Percentiles rank a stretch among this genome's conserved stretches.
Evolutionary conservation across 2,113 vertebrate species (phyloP).

Genomic region (Plestiodon gilberti): DNA sequence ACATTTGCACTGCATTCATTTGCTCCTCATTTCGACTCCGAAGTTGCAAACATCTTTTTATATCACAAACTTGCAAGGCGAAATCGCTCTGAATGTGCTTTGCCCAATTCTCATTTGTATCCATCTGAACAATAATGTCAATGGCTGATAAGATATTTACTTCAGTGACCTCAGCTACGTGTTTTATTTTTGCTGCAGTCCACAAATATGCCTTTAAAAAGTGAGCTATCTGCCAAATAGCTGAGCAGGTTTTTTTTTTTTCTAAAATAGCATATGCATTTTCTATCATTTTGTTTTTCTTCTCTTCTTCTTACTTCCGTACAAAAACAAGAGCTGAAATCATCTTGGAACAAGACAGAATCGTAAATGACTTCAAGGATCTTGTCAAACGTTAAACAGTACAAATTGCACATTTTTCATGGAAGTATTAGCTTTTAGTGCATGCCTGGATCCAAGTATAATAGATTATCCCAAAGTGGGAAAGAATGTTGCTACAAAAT

Average conservation of each 20-base stretch:
- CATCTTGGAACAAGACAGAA: constrained; percentile 74
- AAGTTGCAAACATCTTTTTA: constrained; percentile 44
- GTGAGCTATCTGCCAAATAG: constrained; percentile 68
- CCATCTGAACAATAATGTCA: constrained; percentile 26
- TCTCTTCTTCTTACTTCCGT: constrained; percentile 39
- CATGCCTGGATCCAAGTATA: constrained; percentile 77
- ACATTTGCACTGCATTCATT: constrained; percentile 49
- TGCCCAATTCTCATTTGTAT: neutral
- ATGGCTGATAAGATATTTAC: constrained; percentile 60
- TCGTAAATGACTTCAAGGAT: constrained; percentile 81
- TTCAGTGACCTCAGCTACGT: constrained; percentile 68
- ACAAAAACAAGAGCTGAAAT: constrained; percentile 73
- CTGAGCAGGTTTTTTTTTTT: constrained; percentile 38
- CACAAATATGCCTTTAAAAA: constrained; percentile 71
- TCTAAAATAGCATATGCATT: constrained; percentile 44
- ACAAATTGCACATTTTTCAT: constrained; percentile 82
- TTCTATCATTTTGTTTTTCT: constrained; percentile 70
- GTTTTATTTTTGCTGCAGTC: constrained; percentile 19
- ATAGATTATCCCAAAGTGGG: constrained; percentile 82
- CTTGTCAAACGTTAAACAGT: constrained; percentile 79
- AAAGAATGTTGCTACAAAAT: constrained; percentile 81
- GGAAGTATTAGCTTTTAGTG: constrained; percentile 80
- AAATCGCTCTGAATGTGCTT: constrained; percentile 38
- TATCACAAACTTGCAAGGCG: constrained; percentile 46
- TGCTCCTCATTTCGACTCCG: constrained; percentile 60